Evolutionary conservation across 2,113 vertebrate genomes (phyloP).

Genomic region (Indicator indicator): DNA sequence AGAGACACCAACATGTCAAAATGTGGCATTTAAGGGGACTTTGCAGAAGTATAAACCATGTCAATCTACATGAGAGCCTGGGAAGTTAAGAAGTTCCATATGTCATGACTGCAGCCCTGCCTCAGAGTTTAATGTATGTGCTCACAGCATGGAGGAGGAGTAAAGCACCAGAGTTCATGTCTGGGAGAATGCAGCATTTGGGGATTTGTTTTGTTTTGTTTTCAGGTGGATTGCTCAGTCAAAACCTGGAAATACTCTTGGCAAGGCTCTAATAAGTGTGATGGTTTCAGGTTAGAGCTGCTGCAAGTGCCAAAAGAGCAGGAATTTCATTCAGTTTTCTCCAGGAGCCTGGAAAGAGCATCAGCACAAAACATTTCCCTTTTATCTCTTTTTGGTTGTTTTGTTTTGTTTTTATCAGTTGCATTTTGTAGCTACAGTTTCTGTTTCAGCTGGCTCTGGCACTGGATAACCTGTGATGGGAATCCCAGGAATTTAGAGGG

Average conservation of each 20-base stretch:
- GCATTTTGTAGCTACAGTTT: neutral
- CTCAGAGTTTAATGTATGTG: neutral
- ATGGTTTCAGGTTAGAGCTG: neutral
- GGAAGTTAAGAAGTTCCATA: conserved; percentile 15
- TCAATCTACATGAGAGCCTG: neutral
- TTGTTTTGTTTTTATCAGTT: neutral
- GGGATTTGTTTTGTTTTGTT: neutral
- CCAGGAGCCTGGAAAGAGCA: neutral
- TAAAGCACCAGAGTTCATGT: neutral
- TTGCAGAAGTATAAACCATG: neutral
- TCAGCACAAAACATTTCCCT: neutral
- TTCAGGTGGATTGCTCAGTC: conserved; percentile 3
- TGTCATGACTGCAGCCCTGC: neutral
- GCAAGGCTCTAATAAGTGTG: neutral
- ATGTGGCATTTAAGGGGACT: neutral
- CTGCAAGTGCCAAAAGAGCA: neutral
- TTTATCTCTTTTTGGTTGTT: neutral
- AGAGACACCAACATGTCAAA: neutral
- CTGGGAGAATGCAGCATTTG: neutral
- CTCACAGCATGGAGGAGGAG: neutral
- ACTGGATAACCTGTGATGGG: neutral
- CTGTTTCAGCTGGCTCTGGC: neutral
- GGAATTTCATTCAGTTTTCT: conserved; percentile 31
- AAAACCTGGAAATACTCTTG: neutral
- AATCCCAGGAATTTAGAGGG: neutral